phyloP scores from a whole-genome alignment of 2,113 vertebrate species.

The Carlito syrichta region DNA sequence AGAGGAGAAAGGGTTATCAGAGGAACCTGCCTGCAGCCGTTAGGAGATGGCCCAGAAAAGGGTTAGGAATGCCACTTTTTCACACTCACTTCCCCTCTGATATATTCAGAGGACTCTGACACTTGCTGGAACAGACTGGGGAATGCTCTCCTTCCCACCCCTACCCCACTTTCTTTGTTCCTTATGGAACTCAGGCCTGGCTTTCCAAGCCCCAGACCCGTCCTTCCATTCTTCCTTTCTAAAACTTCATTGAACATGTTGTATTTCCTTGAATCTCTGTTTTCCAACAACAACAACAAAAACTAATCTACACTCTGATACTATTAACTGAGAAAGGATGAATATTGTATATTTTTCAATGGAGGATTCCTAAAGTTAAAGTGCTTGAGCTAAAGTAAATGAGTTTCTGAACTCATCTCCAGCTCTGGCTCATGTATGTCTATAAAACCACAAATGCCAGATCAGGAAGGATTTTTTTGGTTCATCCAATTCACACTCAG shows the following conservation, averaged over 20 bases:
- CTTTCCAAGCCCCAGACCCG: too few species aligned
- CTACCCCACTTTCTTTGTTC: background rate
- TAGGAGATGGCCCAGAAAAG: background rate
- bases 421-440: background rate
- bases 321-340: background rate
- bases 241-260: background rate
- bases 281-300: background rate
- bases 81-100: background rate
- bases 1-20: background rate
- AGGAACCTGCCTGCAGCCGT: background rate
- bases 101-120: background rate
- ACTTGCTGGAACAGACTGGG: background rate
- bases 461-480: background rate
- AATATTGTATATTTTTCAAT: background rate
- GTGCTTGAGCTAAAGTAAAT: background rate
- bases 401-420: background rate
- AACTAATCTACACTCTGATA: background rate
- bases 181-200: background rate
- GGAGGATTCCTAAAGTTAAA: background rate
- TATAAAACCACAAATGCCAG: background rate
- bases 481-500: background rate
- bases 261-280: background rate
- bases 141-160: fast-evolving
- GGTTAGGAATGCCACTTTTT: fast-evolving
- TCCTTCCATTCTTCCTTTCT: background rate